Conservation (phyloP, 1,140 invertebrate species). For the Ceratoteleas bidentatus region DNA sequence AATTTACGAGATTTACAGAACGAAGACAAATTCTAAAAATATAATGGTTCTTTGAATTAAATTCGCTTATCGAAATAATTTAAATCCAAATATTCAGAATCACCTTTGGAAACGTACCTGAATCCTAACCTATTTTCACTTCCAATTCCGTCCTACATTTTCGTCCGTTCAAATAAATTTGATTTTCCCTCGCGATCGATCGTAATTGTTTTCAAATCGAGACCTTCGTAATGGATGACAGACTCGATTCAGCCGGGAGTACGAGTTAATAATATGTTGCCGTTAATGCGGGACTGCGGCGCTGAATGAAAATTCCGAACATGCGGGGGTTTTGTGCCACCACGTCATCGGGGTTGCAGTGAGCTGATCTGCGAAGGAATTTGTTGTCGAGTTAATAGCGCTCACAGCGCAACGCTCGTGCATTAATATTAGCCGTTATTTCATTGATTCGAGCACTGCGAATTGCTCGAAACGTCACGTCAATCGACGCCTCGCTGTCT, state of each 20-base stretch:
- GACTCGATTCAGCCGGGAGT: conserved; percentile 2
- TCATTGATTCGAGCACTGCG: conserved; percentile 32
- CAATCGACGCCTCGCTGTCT: conserved; percentile 5
- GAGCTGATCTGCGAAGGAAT: conserved; percentile 19
- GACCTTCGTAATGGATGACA: conserved; percentile 18
- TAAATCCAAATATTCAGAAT: too few species aligned
- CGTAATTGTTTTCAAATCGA: conserved; percentile 33
- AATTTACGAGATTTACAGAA: too few species aligned
- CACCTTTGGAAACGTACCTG: too few species aligned
- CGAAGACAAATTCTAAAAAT: too few species aligned
- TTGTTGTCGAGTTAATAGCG: conserved; percentile 11
- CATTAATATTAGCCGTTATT: conserved; percentile 19
- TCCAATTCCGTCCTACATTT: too few species aligned
- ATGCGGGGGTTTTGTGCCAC: conserved; percentile 7
- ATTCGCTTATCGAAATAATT: too few species aligned
- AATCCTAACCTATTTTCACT: too few species aligned
- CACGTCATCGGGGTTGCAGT: background rate
- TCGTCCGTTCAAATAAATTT: too few species aligned
- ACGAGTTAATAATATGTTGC: conserved; percentile 24
- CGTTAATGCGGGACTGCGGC: conserved; percentile 16
- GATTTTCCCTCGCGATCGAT: too few species aligned
- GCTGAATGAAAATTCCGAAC: conserved; percentile 13
- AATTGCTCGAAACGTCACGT: background rate
- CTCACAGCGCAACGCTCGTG: conserved; percentile 13
- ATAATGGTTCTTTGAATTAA: too few species aligned